Conservation (phyloP, 2,797 vertebrate genomes). For the Cephalopachus bancanus region DNA sequence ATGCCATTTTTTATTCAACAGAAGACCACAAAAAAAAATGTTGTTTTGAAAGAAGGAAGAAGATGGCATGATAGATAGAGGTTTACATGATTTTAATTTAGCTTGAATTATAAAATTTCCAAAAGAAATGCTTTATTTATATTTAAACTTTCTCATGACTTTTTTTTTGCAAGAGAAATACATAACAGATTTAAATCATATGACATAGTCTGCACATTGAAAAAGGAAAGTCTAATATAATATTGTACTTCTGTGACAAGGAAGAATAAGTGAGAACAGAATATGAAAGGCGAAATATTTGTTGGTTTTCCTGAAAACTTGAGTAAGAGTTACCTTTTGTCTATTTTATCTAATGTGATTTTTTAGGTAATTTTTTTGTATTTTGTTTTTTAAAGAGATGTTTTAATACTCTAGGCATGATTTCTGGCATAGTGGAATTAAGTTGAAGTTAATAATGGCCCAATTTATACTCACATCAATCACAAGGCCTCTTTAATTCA, state of each 20-base stretch:
- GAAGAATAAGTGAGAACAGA: constrained; percentile 48
- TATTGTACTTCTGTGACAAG: constrained; percentile 52
- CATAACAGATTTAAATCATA: constrained; percentile 63
- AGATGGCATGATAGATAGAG: background rate
- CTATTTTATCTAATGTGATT: constrained; percentile 40
- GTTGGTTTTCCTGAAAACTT: constrained; percentile 56
- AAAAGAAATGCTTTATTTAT: constrained; percentile 59
- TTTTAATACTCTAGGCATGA: constrained; percentile 57
- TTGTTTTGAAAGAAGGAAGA: constrained; percentile 54
- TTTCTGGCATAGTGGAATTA: constrained; percentile 61
- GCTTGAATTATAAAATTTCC: constrained; percentile 43
- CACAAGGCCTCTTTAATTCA: constrained; percentile 57
- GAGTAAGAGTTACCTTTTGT: constrained; percentile 43
- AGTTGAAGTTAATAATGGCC: constrained; percentile 67
- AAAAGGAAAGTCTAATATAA: constrained; percentile 63
- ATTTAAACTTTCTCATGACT: constrained; percentile 33
- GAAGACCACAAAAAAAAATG: background rate
- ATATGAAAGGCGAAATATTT: constrained; percentile 61
- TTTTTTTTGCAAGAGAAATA: constrained; percentile 53
- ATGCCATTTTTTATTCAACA: constrained; percentile 42
- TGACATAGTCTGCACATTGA: constrained; percentile 34
- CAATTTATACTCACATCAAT: constrained; percentile 34
- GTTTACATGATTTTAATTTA: constrained; percentile 67
- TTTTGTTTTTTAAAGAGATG: constrained; percentile 21
- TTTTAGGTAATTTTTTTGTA: constrained; percentile 45